These are phyloP conservation scores for Typhlichthys eigenmanni DNA, from an alignment of 2,797 vertebrate genomes.

Conservation along the genomic window DNA sequence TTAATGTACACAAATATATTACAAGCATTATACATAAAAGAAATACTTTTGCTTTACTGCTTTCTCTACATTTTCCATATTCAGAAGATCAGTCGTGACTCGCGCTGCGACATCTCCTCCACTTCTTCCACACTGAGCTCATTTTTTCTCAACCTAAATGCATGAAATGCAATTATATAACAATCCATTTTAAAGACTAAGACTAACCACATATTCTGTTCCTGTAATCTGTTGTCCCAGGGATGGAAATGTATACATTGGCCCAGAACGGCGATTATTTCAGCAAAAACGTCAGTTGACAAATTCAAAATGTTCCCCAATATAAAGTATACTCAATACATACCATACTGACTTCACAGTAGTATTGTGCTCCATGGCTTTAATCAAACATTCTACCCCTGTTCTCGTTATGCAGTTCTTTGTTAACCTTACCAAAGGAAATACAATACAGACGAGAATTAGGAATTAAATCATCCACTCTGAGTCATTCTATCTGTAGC, in stretches of 20 bases:
- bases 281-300: too few relatives aligned
- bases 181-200: too few relatives aligned
- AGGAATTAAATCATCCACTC: neutral
- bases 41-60: neutral
- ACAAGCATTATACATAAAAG: conserved; percentile 18
- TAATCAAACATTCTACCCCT: conserved; percentile 77
- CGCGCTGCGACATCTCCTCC: conserved; percentile 66
- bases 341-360: conserved; percentile 82
- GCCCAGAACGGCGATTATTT: too few relatives aligned
- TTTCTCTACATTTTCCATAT: neutral
- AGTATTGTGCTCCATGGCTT: conserved; percentile 73
- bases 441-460: conserved; percentile 15
- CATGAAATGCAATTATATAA: neutral
- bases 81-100: conserved; percentile 77
- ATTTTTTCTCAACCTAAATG: conserved; percentile 81
- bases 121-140: conserved; percentile 74
- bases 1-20: conserved; percentile 10
- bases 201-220: too few relatives aligned
- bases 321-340: conserved; percentile 13
- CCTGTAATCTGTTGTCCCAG: too few relatives aligned
- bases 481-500: neutral
- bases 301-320: neutral
- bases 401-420: conserved; percentile 78
- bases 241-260: too few relatives aligned
- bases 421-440: conserved; percentile 76